A percentile compares a stretch with the other conserved stretches of the same genome.
Conservation (phyloP, 2,797 vertebrate species). For the Labeo calbasu region DNA sequence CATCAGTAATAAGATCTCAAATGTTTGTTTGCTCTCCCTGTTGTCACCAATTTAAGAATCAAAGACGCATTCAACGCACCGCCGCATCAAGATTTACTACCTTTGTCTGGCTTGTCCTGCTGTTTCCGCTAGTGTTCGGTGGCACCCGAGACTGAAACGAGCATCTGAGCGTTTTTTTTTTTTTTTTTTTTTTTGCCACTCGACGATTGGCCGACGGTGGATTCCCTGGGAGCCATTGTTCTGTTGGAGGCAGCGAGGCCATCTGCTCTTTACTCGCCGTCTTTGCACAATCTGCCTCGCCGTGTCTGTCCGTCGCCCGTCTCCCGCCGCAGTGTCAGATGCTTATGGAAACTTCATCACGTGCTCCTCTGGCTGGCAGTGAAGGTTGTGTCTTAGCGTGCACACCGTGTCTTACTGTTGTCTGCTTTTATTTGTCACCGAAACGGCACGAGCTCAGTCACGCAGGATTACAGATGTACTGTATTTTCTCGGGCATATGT, state of each 20-base stretch:
- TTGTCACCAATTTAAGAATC: slow-evolving; percentile 25
- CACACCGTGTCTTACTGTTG: not conserved
- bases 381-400: slow-evolving; percentile 4
- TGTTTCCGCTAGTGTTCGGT: slow-evolving; percentile 24
- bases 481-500: not conserved
- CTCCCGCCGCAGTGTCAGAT: not conserved
- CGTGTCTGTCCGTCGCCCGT: slow-evolving; percentile 9
- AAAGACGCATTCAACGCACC: not conserved
- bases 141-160: slow-evolving; percentile 40
- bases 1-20: not conserved
- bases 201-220: slow-evolving; percentile 43
- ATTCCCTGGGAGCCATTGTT: slow-evolving; percentile 58
- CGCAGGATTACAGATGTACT: not conserved
- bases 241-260: slow-evolving; percentile 54
- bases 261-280: slow-evolving; percentile 57
- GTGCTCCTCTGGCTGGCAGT: not conserved
- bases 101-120: slow-evolving; percentile 6
- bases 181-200: slow-evolving; percentile 21
- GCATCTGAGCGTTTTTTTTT: slow-evolving; percentile 46
- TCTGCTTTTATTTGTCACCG: slow-evolving; percentile 19
- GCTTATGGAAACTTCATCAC: slow-evolving; percentile 23
- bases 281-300: slow-evolving; percentile 19
- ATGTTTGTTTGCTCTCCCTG: slow-evolving; percentile 27
- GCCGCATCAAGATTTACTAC: not conserved
- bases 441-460: not conserved